These are phyloP conservation scores for Bursaphelenchus okinawaensis DNA, from an alignment of 2,888 invertebrate species.

Conservation along the genomic window DNA sequence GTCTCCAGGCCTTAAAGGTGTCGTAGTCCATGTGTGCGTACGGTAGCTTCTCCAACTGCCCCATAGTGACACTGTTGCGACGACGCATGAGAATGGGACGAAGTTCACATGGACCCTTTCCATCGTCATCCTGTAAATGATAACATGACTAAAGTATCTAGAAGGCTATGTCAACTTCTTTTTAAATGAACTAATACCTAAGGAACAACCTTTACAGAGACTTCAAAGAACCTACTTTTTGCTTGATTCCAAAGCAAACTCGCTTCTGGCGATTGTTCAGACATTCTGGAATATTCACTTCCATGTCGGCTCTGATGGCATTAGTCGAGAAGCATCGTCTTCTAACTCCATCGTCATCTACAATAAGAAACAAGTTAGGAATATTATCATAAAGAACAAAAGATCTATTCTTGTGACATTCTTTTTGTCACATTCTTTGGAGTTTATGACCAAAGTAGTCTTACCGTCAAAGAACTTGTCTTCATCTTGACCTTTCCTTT, in stretches of 20 bases:
- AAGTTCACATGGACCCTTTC: slow-evolving; percentile 1
- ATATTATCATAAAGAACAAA: too few relatives aligned
- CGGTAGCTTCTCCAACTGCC: slow-evolving; percentile 4
- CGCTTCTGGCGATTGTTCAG: not conserved
- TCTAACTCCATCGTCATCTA: not conserved
- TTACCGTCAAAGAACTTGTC: not conserved
- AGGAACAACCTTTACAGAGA: not conserved
- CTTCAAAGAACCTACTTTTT: not conserved
- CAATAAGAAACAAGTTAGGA: not conserved
- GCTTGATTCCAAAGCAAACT: slow-evolving; percentile 8
- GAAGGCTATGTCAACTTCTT: too few relatives aligned
- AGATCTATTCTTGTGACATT: too few relatives aligned
- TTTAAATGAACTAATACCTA: too few relatives aligned
- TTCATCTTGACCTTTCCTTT: not conserved
- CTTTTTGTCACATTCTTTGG: too few relatives aligned
- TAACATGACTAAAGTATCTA: not conserved
- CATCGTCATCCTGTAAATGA: not conserved
- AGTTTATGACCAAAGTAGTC: too few relatives aligned
- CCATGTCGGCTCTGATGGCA: not conserved
- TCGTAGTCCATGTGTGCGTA: slow-evolving; percentile 44
- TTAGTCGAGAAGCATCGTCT: not conserved
- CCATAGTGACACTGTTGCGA: slow-evolving; percentile 7
- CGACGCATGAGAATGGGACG: slow-evolving; percentile 15
- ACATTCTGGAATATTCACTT: not conserved
- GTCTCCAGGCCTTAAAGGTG: slow-evolving; percentile 40